Conservation (phyloP, 2,113 vertebrate species). For the Catagonus wagneri region DNA sequence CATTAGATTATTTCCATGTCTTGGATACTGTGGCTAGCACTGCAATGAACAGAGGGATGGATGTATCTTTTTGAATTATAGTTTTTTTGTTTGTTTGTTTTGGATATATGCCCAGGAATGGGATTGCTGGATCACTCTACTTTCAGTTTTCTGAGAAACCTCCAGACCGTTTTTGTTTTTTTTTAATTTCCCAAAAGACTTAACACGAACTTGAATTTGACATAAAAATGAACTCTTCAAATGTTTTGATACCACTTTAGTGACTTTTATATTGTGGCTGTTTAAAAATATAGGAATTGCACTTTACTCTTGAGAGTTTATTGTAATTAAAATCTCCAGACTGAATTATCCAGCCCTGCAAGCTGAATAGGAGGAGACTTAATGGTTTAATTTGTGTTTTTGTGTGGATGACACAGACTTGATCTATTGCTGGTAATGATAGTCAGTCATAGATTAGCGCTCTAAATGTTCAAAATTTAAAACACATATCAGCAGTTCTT, state of each 20-base stretch:
- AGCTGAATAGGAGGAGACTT: constrained; percentile 21
- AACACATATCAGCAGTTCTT: constrained; percentile 3
- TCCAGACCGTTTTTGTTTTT: too few relatives aligned
- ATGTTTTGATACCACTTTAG: background rate
- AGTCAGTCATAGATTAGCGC: constrained; percentile 20
- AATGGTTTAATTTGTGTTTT: constrained; percentile 31
- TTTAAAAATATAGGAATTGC: constrained; percentile 8
- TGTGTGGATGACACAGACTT: background rate
- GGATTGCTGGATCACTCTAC: too few relatives aligned
- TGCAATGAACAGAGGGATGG: too few relatives aligned
- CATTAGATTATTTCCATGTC: too few relatives aligned
- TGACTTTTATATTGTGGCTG: constrained; percentile 21
- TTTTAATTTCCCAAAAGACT: background rate
- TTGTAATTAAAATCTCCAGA: constrained; percentile 58
- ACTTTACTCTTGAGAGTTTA: background rate
- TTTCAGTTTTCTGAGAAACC: too few relatives aligned
- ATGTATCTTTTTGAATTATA: too few relatives aligned
- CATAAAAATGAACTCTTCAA: background rate
- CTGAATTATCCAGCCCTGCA: background rate
- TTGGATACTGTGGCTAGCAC: too few relatives aligned
- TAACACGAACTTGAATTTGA: constrained; percentile 3
- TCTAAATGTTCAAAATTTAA: constrained; percentile 58
- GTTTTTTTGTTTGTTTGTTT: background rate
- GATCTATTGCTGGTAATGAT: constrained; percentile 47
- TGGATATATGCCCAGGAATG: too few relatives aligned